These are phyloP conservation scores for Sylvietta virens DNA, from an alignment of 2,113 vertebrate genomes.

Conservation along the genomic window DNA sequence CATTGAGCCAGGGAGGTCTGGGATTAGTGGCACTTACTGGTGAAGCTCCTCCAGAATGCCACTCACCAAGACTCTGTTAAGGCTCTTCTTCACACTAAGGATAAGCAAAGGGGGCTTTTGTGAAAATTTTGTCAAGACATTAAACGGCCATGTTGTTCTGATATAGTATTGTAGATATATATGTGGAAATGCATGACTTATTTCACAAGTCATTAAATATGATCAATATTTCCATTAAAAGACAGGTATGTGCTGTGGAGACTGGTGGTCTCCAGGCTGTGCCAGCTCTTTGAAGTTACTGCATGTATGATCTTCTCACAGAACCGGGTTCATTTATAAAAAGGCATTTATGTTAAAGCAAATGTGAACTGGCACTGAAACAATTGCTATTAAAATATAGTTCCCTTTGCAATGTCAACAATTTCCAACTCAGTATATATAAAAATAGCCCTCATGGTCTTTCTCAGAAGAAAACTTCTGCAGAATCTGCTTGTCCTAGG, in stretches of 20 bases:
- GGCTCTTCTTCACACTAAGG: neutral
- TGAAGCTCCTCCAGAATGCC: neutral
- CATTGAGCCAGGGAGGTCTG: fast-evolving
- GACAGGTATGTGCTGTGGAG: neutral
- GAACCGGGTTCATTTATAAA: neutral
- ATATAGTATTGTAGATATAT: neutral
- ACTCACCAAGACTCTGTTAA: neutral
- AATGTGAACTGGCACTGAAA: neutral
- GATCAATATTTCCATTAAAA: neutral
- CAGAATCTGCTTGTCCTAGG: neutral
- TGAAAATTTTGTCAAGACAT: neutral
- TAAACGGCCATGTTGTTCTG: neutral
- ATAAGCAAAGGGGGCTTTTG: neutral
- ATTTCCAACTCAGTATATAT: neutral
- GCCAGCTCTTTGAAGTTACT: neutral
- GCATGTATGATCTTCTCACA: neutral
- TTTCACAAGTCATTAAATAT: neutral
- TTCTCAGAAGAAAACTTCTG: neutral
- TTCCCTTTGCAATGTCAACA: neutral
- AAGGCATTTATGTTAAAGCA: neutral
- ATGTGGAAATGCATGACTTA: neutral
- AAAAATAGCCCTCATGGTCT: neutral
- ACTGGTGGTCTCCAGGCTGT: neutral
- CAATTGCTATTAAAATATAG: neutral
- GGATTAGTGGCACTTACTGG: neutral